phyloP scores from a whole-genome alignment of 2,797 vertebrate genomes.

The Lepilemur ruficaudatus region DNA sequence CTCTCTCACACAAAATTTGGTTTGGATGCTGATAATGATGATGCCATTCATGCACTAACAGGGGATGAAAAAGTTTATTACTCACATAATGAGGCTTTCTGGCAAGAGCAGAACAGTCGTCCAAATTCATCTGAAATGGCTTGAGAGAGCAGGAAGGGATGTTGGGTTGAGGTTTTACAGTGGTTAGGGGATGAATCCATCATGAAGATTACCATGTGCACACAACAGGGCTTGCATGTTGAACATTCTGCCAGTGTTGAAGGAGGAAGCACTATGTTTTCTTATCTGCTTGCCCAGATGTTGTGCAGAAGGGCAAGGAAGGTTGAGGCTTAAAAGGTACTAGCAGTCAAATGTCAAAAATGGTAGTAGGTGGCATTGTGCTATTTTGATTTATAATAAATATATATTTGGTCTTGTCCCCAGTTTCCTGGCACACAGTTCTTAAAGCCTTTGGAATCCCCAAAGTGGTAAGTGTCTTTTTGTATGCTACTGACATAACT shows the following conservation, averaged over 20 bases:
- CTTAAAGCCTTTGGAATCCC: not conserved
- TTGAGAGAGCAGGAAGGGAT: not conserved
- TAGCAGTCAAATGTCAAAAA: not conserved
- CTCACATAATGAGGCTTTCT: not conserved
- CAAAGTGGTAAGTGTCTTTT: not conserved
- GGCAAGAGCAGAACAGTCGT: not conserved
- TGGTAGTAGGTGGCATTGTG: not conserved
- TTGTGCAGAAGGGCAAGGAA: not conserved
- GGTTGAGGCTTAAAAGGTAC: not conserved
- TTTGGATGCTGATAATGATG: not conserved
- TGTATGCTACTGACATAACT: not conserved
- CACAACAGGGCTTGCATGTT: not conserved
- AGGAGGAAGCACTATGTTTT: not conserved
- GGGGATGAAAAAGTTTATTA: not conserved
- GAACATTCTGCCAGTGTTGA: not conserved
- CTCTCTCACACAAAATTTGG: not conserved
- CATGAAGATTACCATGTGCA: not conserved
- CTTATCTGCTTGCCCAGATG: not conserved
- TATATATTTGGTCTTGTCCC: not conserved
- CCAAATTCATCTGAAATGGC: not conserved
- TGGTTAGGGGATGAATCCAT: not conserved
- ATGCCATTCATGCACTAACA: not conserved
- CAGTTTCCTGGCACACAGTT: not conserved
- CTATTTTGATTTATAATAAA: not conserved
- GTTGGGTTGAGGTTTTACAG: not conserved